Conservation (phyloP, 2,888 invertebrate species). For the Homarus gammarus region DNA sequence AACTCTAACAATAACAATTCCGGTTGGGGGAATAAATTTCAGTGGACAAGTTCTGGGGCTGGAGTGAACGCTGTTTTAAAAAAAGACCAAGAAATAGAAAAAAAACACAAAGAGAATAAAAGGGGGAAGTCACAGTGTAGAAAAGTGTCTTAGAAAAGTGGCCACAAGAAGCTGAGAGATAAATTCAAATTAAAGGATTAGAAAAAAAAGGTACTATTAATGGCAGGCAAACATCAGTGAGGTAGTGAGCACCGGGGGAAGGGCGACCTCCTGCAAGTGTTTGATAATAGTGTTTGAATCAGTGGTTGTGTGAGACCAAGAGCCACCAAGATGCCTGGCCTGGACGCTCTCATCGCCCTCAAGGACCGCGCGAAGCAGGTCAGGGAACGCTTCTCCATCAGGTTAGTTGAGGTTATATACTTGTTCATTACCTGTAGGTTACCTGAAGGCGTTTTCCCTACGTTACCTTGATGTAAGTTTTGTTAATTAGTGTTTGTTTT, state of each 20-base stretch:
- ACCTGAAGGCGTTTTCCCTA: too few species aligned
- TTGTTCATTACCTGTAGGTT: too few species aligned
- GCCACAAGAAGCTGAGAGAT: background rate
- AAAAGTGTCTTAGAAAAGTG: too few species aligned
- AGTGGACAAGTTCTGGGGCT: too few species aligned
- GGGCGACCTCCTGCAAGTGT: background rate
- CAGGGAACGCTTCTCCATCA: conserved; percentile 44
- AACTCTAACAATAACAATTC: too few species aligned
- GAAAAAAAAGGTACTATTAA: background rate
- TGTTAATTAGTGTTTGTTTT: too few species aligned
- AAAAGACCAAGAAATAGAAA: too few species aligned
- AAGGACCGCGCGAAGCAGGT: conserved; percentile 69
- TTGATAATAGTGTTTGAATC: background rate
- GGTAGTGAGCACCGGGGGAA: background rate
- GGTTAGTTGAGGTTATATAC: conserved; percentile 7
- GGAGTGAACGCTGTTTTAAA: too few species aligned
- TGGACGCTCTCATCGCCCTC: conserved; percentile 70
- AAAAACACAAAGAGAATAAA: too few species aligned
- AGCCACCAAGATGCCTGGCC: conserved; percentile 53
- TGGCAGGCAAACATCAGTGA: conserved; percentile 27
- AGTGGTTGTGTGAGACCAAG: conserved; percentile 3
- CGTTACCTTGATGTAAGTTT: too few species aligned
- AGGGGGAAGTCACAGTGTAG: background rate
- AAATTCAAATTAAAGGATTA: too few species aligned
- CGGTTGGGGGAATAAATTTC: too few species aligned